Conservation (phyloP, 2,888 invertebrate genomes). For the Doris montereyensis region DNA sequence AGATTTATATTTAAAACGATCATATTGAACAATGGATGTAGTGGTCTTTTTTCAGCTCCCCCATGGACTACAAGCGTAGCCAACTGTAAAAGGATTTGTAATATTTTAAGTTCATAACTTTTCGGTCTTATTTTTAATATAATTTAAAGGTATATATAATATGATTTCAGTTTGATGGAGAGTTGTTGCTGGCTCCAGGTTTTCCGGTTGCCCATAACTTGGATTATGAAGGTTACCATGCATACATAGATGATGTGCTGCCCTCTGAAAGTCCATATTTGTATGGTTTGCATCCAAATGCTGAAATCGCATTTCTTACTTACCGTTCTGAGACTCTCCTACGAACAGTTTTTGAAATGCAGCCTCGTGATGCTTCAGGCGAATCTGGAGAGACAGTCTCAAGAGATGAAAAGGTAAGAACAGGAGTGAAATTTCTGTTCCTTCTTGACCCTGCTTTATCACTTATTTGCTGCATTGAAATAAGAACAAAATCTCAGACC, state of each 20-base stretch:
- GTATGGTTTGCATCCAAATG: slow-evolving; percentile 96
- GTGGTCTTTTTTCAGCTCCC: too few relatives aligned
- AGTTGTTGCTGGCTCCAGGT: slow-evolving; percentile 90
- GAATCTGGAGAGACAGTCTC: slow-evolving; percentile 89
- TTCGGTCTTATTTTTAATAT: too few relatives aligned
- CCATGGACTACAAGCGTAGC: too few relatives aligned
- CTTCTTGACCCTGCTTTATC: too few relatives aligned
- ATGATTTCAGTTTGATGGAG: slow-evolving; percentile 88
- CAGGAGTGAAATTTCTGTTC: too few relatives aligned
- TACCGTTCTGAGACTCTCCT: slow-evolving; percentile 94
- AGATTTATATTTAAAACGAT: too few relatives aligned
- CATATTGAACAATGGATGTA: too few relatives aligned
- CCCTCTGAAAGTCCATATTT: slow-evolving; percentile 94
- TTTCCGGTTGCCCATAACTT: slow-evolving; percentile 94
- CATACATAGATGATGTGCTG: slow-evolving; percentile 92
- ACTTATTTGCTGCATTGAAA: too few relatives aligned
- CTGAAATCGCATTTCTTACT: slow-evolving; percentile 95
- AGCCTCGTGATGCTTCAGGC: slow-evolving; percentile 91
- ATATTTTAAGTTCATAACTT: too few relatives aligned
- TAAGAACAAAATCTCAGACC: too few relatives aligned
- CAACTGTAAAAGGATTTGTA: too few relatives aligned
- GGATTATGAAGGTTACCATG: slow-evolving; percentile 93
- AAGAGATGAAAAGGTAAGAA: slow-evolving; percentile 91
- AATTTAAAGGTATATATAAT: too few relatives aligned
- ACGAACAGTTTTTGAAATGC: slow-evolving; percentile 95